phyloP scores from a whole-genome alignment of 2,888 invertebrate species.

The Sesia bembeciformis region DNA sequence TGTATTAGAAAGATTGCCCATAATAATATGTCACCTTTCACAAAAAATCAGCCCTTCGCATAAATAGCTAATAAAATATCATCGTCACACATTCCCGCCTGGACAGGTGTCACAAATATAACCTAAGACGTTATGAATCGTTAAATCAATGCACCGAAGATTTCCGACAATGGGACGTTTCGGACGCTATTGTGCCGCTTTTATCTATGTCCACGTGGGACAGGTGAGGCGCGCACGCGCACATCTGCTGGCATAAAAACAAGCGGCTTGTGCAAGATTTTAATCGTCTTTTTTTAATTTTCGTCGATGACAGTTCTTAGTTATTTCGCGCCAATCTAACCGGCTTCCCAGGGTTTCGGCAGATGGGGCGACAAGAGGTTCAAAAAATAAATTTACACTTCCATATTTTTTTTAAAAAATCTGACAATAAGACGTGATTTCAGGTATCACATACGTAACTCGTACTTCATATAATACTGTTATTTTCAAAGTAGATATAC shows the following conservation, averaged over 20 bases:
- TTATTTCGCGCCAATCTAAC: slow-evolving; percentile 51
- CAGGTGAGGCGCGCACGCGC: slow-evolving; percentile 68
- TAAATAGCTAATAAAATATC: slow-evolving; percentile 1
- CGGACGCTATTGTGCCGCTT: slow-evolving; percentile 46
- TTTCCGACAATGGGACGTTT: slow-evolving; percentile 41
- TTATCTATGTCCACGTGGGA: slow-evolving; percentile 66
- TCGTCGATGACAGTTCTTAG: slow-evolving; percentile 55
- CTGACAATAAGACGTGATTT: no score
- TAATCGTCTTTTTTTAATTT: slow-evolving; percentile 48
- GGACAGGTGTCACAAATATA: slow-evolving; percentile 29
- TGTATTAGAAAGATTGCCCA: no score
- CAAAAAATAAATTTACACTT: neutral
- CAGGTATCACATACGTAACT: no score
- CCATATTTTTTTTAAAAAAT: neutral
- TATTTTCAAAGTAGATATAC: no score
- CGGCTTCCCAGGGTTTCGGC: slow-evolving; percentile 35
- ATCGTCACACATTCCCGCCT: slow-evolving; percentile 14
- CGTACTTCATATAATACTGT: no score
- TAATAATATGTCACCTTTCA: no score
- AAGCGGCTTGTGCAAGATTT: slow-evolving; percentile 66
- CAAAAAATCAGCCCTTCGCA: neutral
- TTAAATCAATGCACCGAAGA: slow-evolving; percentile 55
- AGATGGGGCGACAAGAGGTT: slow-evolving; percentile 29
- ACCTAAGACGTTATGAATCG: slow-evolving; percentile 19
- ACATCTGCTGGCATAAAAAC: slow-evolving; percentile 58